Conservation (phyloP, 1,140 invertebrate species). For the Eriosoma lanigerum region DNA sequence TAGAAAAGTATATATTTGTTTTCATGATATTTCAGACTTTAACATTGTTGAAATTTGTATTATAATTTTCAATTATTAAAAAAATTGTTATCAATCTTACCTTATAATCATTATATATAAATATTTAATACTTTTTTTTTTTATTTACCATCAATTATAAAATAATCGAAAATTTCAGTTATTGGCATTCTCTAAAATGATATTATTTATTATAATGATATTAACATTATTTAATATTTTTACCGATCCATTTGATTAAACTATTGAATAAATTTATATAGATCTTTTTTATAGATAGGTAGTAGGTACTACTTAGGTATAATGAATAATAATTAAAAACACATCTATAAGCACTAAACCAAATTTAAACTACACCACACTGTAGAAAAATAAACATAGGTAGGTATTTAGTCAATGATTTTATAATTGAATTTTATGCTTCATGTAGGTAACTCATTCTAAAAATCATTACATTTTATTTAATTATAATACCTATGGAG, state of each 20-base stretch:
- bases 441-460: no score
- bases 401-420: no score
- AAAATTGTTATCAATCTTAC: slow-evolving; percentile 9
- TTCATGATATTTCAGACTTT: neutral
- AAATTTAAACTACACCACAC: no score
- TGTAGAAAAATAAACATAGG: no score
- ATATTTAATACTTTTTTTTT: no score
- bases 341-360: neutral
- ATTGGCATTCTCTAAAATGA: slow-evolving; percentile 9
- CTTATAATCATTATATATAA: slow-evolving; percentile 8
- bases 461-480: no score
- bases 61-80: neutral
- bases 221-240: neutral
- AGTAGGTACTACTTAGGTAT: slow-evolving; percentile 7
- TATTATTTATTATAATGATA: no score
- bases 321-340: slow-evolving; percentile 9
- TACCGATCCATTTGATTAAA: neutral
- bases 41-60: no score
- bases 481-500: no score
- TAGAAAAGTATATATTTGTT: slow-evolving; percentile 1
- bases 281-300: neutral
- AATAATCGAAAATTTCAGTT: neutral
- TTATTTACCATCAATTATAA: slow-evolving; percentile 13
- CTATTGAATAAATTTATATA: neutral
- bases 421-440: no score